Conservation (phyloP, 2,888 invertebrate species). For the Yponomeuta cagnagella region DNA sequence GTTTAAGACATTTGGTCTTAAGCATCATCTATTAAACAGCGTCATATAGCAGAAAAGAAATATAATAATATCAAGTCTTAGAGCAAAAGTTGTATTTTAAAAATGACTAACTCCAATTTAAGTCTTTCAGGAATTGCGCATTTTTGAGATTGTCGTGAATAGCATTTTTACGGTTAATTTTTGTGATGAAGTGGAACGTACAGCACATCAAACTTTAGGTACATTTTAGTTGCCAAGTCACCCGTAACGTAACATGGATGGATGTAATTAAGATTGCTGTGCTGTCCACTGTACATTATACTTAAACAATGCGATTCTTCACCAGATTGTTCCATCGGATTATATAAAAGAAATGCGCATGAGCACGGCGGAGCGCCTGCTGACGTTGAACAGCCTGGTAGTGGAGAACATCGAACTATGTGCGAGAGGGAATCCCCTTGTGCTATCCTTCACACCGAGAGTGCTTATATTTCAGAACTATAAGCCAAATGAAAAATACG, state of each 20-base stretch:
- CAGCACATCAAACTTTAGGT: background rate
- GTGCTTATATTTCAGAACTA: slow-evolving; percentile 78
- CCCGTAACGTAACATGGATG: no score
- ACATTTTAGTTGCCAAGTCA: no score
- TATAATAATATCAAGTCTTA: no score
- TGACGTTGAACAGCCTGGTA: slow-evolving; percentile 42
- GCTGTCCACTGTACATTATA: no score
- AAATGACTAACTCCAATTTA: no score
- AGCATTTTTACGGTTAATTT: no score
- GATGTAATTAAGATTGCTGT: no score
- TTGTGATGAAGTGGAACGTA: no score
- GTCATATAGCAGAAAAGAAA: no score
- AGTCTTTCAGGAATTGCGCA: background rate
- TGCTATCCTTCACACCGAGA: slow-evolving; percentile 62
- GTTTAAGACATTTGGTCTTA: no score
- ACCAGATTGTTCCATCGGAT: slow-evolving; percentile 59
- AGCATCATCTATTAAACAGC: no score
- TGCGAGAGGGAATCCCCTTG: slow-evolving; percentile 20
- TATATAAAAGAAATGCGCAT: slow-evolving; percentile 58
- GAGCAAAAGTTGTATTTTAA: no score
- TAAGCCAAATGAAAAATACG: slow-evolving; percentile 63
- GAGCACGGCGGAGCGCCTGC: slow-evolving; percentile 47
- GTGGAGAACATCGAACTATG: slow-evolving; percentile 47
- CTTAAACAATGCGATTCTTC: slow-evolving; percentile 8
- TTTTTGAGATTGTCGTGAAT: background rate